These are phyloP conservation scores for Aurelia sp. DNA, from an alignment of 30 jellyfish, hydroid and myxozoan species.

Conservation along the genomic window DNA sequence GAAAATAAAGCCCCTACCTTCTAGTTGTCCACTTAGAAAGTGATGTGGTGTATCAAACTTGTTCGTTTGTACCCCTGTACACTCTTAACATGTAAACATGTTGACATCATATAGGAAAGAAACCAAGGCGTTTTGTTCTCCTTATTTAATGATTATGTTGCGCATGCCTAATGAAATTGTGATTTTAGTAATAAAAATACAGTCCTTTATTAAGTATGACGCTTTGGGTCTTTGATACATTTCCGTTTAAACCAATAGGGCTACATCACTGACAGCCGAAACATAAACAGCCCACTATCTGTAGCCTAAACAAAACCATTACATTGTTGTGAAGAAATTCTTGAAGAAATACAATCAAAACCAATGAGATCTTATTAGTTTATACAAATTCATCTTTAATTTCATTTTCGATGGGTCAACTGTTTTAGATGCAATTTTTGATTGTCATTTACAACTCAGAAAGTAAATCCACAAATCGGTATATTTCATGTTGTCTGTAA, in stretches of 20 bases:
- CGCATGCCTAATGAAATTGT: slow-evolving; percentile 37
- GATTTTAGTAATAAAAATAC: slow-evolving; percentile 13
- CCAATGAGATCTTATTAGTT: slow-evolving; percentile 22
- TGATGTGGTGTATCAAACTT: too few species aligned
- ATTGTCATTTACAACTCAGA: too few species aligned
- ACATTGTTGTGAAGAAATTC: slow-evolving; percentile 24
- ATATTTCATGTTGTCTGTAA: too few species aligned
- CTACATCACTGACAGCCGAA: slow-evolving; percentile 50
- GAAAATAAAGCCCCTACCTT: too few species aligned
- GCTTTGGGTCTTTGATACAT: slow-evolving; percentile 40
- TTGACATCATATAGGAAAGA: slow-evolving; percentile 4
- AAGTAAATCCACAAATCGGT: too few species aligned
- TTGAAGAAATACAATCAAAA: slow-evolving; percentile 22
- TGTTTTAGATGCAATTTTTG: neutral
- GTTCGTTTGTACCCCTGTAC: neutral
- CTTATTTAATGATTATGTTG: slow-evolving; percentile 5
- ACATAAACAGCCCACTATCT: slow-evolving; percentile 22
- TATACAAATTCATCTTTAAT: neutral
- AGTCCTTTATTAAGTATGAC: slow-evolving; percentile 30
- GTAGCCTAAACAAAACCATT: slow-evolving; percentile 63
- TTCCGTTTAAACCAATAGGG: slow-evolving; percentile 40
- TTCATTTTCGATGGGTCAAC: neutral
- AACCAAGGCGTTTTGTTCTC: slow-evolving; percentile 24
- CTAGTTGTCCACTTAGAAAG: too few species aligned
- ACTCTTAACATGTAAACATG: slow-evolving; percentile 30